Evolutionary conservation across 2,113 vertebrate species (phyloP), one percentile per base, ranked within the genome.

Genomic region (Leptobrachium ailaonicum): DNA sequence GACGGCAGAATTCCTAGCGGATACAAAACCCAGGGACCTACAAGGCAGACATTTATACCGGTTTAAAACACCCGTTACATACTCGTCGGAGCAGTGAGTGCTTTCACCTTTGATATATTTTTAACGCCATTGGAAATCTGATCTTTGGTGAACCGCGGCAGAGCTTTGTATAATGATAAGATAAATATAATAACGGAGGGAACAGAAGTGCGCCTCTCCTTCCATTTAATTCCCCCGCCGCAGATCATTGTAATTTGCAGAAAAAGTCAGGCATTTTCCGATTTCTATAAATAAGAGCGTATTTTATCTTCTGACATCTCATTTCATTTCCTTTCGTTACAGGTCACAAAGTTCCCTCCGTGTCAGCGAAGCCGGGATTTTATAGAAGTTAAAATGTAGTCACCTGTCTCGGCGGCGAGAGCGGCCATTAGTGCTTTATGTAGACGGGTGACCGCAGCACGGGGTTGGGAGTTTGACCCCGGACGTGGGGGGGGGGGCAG

Each of bases 211-310:
- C 6, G 1, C 42, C 76, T 78, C 56, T 9, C 10, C 3, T 41
- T 71, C 58, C 66, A 41, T 63, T 71, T 70, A 60, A 71, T 70
- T 77, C 76, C 63, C 69, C n/a, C 42, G 42, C 67, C 41, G n/a
- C 20, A 47, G 53, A 78, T 78, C 66, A 50, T 42, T 58, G 67
- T 78, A 78, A 78, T 78, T 78, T 78, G 67, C 54, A 78, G 76
- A 47, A 71, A 32, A 71, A 50, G 76, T 43, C 70, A 78, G 56
- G 3, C 54, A 71, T 71, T 62, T 71, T 63, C 76, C 13, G 42
- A 62, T 78, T 78, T 78, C 76, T 78, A 71, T 78, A 78, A 78
- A 78, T 78, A 78, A 78, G 63, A 78, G 47, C 62, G 56, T 78
- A 71, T 42, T 71, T 70, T 78, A 78, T 78, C 43, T 53, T n/a